Conservation (phyloP, 64 coral and sea anemone genomes). For the Stichodactyla mertensii region DNA sequence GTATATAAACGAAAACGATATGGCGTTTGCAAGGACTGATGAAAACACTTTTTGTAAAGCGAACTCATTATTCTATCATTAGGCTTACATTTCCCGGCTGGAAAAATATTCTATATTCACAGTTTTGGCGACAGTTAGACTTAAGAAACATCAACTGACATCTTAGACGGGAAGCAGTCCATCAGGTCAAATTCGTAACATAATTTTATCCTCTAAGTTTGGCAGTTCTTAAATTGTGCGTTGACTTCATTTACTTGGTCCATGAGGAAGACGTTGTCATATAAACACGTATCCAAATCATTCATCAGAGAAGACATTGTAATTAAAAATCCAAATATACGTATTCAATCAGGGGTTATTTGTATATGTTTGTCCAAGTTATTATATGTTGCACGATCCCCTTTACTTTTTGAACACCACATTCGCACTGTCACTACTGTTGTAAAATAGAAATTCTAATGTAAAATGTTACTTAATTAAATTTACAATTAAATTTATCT, state of each 20-base stretch:
- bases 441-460: not conserved
- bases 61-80: constrained; percentile 1
- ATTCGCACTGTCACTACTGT: not conserved
- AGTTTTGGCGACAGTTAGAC: not conserved
- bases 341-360: not conserved
- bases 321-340: not conserved
- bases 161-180: not conserved
- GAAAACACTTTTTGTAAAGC: not conserved
- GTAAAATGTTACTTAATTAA: not conserved
- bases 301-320: not conserved
- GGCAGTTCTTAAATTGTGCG: not conserved
- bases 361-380: not conserved
- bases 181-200: not conserved
- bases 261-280: not conserved
- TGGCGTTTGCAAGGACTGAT: not conserved
- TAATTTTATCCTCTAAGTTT: not conserved
- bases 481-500: not conserved
- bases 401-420: not conserved
- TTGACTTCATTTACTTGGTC: too few relatives aligned
- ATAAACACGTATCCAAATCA: not conserved
- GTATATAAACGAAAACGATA: not conserved
- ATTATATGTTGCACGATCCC: not conserved
- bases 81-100: not conserved
- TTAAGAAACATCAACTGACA: not conserved
- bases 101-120: not conserved